Base-by-base conservation (phyloP, 64 coral and sea anemone species). In the Montipora cactus region DNA sequence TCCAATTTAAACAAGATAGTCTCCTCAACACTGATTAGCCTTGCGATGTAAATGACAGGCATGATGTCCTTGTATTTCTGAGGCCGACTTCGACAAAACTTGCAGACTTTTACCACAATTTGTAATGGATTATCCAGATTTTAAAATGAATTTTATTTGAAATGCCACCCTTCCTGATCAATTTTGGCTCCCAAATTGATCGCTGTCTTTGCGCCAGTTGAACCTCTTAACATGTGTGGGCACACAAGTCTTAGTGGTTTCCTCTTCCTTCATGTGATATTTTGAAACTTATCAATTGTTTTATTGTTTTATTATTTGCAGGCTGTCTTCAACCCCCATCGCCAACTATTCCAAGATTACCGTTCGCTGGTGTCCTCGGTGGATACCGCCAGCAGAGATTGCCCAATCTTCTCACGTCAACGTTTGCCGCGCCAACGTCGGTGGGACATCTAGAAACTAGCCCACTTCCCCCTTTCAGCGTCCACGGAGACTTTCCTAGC, bases 251-350 rank as follows among this genome's bases (percentile, higher is more conserved):
- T 49, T 49, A n/a, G 76, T 19, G 76, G 76, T 78, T 78, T 78
- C 76, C 76, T 78, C 45, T 78, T 7, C 76, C 47, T 78, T 15
- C 5, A 49, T 1, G 6, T 7, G 13, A 78, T 78, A 19, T 16
- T 78, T 78, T 10, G 44, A 6, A 78, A 78, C 45, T 19, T 85
- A 44, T 4, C 9, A 49, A 49, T 59, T n/a, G 3, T 16, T 73
- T 59, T 49, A 6, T 16, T 73, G 10, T 71, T 28, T 51, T 71
- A 13, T 37, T 59, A 19, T 49, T 50, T 18, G 2, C 46, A 86
- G 82, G 82, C 16, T 86, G 66, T 72, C 22, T 82, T 44, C 66
- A 62, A 72, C 82, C 82, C 0, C 82, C 82, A 49, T 86, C 82
- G 2, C 82, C 82, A 10, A 47, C 64, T 47, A 49, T 86, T 50